Base-by-base conservation (phyloP, 2,888 invertebrate genomes). In the Andrena chrysosceles region DNA sequence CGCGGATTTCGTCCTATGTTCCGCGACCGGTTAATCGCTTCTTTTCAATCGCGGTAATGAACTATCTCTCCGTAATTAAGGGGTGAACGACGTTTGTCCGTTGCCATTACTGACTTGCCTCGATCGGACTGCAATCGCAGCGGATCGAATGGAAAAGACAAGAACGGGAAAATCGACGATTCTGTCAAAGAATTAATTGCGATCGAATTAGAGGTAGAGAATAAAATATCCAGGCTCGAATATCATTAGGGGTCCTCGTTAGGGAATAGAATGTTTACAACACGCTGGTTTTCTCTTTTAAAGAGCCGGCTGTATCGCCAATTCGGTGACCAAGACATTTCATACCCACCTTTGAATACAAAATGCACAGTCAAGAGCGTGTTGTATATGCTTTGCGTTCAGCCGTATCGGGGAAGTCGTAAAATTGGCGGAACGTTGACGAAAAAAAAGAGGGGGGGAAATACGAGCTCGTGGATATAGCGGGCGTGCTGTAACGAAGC, bases 401-500 rank as follows among this genome's bases (percentile, higher is more conserved):
- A 29, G 10, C 69, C 59, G 59, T 68, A 68, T 52, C 49, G 60
- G 59, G 59, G 31, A 20, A 3, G 66, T 76, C 76, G 77, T 77
- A 77, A 75, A 76, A 77, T 66, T 49, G 66, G 16, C n/a, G 8
- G 48, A 59, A 59, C 35, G 35, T 31, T 66, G 66, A 66, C 66
- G 59, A 29, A 31, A 29, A 59, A 16, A 31, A n/a, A 10, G 5
- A 0, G 31, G 23, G 8, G 26, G n/a, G 35, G 35, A 59, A 70
- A 70, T 76, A 76, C 76, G 77, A 59, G 75, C 23, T 42, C 59
- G 64, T 52, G 59, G 56, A 76, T 76, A 70, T 16, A n/a, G n/a
- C 20, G 35, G 16, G 31, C 68, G 8, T 20, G 23, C 13, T 64
- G 56, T 64, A 64, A 49, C 77, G 60, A 20, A 59, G 60, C 52